A percentile compares a stretch with the other conserved stretches of the same genome.
Conservation (phyloP, 2,113 vertebrate species). For the Ardeotis arabs region DNA sequence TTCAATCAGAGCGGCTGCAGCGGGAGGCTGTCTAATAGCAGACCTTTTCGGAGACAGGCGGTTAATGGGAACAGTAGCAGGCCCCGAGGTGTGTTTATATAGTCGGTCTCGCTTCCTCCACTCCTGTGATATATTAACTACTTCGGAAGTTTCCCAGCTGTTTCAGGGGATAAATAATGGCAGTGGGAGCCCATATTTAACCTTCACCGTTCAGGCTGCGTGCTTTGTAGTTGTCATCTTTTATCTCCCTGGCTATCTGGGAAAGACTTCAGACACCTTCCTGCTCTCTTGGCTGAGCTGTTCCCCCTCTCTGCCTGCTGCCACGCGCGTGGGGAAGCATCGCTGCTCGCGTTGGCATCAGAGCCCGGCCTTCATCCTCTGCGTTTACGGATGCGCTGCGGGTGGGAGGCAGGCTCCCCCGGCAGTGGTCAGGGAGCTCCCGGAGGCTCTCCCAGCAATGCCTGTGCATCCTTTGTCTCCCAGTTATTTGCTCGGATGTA, state of each 20-base stretch:
- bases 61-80: conserved; percentile 72
- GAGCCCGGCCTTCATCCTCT: background rate
- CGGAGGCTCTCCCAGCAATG: background rate
- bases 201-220: conserved; percentile 61
- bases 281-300: background rate
- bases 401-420: background rate
- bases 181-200: conserved; percentile 75
- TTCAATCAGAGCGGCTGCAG: conserved; percentile 39
- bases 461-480: fast-evolving
- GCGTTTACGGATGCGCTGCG: fast-evolving
- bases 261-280: background rate
- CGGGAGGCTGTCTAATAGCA: conserved; percentile 60
- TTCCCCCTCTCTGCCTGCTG: background rate
- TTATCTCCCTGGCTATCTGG: conserved; percentile 55
- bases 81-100: conserved; percentile 76
- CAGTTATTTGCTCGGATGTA: background rate
- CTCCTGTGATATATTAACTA: conserved; percentile 79
- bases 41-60: conserved; percentile 35
- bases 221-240: conserved; percentile 57
- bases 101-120: conserved; percentile 59
- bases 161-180: conserved; percentile 75
- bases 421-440: background rate
- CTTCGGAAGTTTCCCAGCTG: conserved; percentile 75
- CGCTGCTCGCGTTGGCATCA: background rate
- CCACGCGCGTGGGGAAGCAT: background rate